phyloP scores from a whole-genome alignment of 2,888 invertebrate genomes.

The Gastracanthus pulcherrimus region DNA sequence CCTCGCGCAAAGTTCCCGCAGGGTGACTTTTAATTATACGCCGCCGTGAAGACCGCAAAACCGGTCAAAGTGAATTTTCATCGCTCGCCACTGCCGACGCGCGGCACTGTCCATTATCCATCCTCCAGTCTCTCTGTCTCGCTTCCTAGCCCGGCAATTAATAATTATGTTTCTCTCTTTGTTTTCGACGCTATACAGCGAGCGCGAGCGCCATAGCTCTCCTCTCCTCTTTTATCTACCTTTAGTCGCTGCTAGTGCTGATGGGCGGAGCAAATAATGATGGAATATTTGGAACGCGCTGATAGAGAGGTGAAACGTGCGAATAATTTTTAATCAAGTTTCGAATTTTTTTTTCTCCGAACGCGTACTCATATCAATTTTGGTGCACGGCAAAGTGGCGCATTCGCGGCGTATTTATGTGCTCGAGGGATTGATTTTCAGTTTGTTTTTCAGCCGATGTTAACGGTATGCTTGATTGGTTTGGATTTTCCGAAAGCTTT shows the following conservation, averaged over 20 bases:
- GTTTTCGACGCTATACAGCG: neutral
- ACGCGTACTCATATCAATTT: neutral
- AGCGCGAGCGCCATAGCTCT: too few relatives aligned
- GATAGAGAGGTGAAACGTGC: neutral
- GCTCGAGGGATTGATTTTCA: too few relatives aligned
- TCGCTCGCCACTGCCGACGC: conserved; percentile 40
- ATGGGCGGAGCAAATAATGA: neutral
- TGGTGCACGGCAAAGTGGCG: neutral
- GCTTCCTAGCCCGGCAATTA: neutral
- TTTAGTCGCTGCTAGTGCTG: too few relatives aligned
- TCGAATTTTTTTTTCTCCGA: neutral
- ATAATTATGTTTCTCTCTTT: conserved; percentile 4
- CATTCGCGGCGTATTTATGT: too few relatives aligned
- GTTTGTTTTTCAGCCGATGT: too few relatives aligned
- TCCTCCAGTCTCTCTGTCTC: neutral
- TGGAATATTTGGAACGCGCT: neutral
- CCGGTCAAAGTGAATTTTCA: conserved; percentile 71
- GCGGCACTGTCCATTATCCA: neutral
- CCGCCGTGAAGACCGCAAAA: conserved; percentile 49
- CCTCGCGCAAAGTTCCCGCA: neutral
- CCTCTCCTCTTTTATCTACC: too few relatives aligned
- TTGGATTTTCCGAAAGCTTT: too few relatives aligned
- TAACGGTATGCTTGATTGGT: too few relatives aligned
- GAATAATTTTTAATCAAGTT: neutral
- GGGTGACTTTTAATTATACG: conserved; percentile 44